Evolutionary conservation across 1,140 invertebrate genomes (phyloP), one percentile per base, ranked within the genome.

Genomic region (Caligus rogercresseyi): DNA sequence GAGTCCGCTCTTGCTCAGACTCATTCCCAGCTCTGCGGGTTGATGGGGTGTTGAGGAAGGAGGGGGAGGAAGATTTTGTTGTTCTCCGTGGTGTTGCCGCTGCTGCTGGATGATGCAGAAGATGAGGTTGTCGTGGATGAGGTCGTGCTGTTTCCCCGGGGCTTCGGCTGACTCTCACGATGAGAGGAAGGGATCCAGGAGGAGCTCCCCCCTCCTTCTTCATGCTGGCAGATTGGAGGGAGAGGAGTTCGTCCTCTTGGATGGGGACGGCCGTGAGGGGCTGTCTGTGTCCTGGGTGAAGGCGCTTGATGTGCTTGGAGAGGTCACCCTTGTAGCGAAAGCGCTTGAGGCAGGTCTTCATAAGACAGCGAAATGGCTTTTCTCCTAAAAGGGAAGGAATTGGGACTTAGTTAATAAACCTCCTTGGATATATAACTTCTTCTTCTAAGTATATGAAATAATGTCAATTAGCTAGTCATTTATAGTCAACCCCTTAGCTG

Each of bases 261-360:
- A 63, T 51, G 16, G 61, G 61, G 26, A 63, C 52, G n/a, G 52
- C 43, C 16, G 54, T 55, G 1, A 63, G 53, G 3, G 16, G 19
- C 53, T 63, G 61, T 1, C 23, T 25, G 25, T 63, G 61, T 1
- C 61, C 61, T 16, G 61, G 61, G 23, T 63, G 61, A 57, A 56
- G 57, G 15, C 53, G 16, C 25, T 63, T 63, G 13, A 63, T 63
- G 52, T 63, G 61, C 25, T 63, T 63, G 15, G 61, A 63, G 25
- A 63, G 54, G 20, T 63, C 61, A 18, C 61, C 61, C 21, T 63
- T 63, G 25, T 63, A 63, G 3, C 61, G 52, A 26, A 63, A 63
- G 19, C 61, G 16, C 53, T 63, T 63, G 13, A 63, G 25, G 25
- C 61, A 63, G 11, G 61, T 58, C 54, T 63, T 60, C 18, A 59